A percentile compares a stretch with the other conserved stretches of the same genome.
These are phyloP conservation scores for Clarias batrachus DNA, from an alignment of 2,113 vertebrate genomes.

Conservation along the genomic window DNA sequence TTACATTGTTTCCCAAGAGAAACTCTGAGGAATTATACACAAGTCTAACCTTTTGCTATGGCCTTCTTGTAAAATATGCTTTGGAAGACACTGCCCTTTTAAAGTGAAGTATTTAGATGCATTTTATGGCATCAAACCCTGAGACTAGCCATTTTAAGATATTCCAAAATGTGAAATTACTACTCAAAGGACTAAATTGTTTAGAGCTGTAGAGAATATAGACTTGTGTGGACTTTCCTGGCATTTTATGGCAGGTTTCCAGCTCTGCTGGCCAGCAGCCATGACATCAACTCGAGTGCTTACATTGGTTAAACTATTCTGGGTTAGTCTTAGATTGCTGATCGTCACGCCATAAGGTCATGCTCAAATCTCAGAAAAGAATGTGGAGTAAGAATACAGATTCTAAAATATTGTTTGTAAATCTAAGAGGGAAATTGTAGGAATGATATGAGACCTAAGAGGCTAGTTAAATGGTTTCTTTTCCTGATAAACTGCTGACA, in stretches of 20 bases:
- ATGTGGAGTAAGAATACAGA: background rate
- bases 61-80: slow-evolving; percentile 36
- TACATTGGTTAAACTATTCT: slow-evolving; percentile 22
- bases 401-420: background rate
- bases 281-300: slow-evolving; percentile 28
- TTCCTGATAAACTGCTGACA: slow-evolving; percentile 15
- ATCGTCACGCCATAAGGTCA: background rate
- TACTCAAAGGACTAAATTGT: background rate
- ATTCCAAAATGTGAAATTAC: slow-evolving; percentile 19
- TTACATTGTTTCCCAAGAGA: slow-evolving; percentile 51
- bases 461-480: background rate
- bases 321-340: slow-evolving; percentile 9
- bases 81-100: slow-evolving; percentile 18
- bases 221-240: slow-evolving; percentile 5
- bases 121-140: slow-evolving; percentile 12
- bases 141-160: slow-evolving; percentile 5
- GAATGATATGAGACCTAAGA: background rate
- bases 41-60: slow-evolving; percentile 39
- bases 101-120: background rate
- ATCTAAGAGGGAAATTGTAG: background rate
- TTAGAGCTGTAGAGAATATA: background rate
- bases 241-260: slow-evolving; percentile 31
- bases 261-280: slow-evolving; percentile 23
- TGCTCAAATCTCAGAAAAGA: background rate
- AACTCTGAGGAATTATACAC: slow-evolving; percentile 36